Base-by-base conservation (phyloP, 2,888 invertebrate genomes). In the Reticulitermes lucifugus region DNA sequence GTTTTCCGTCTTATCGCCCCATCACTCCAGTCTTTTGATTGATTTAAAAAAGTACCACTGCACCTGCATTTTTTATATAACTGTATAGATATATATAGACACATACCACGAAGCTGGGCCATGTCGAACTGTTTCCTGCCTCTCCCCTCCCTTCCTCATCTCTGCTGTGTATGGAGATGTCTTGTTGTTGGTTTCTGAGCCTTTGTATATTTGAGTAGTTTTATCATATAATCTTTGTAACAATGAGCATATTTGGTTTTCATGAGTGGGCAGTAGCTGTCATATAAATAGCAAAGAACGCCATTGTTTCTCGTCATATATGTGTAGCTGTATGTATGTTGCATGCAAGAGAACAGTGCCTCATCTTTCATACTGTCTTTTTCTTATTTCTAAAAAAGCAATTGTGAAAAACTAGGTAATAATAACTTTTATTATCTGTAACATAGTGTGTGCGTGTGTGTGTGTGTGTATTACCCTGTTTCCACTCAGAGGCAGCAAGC, bases 41-140 rank as follows among this genome's bases (percentile, higher is more conserved):
- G 41, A n/a, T 77, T 77, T 77, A 25, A 59, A 81, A 81, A 82
- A 81, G 73, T 79, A 85, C 82, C 85, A 85, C 41, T 85, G 85
- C 85, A 85, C 82, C 85, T 85, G 85, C 85, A 82, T 70, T 65
- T 85, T 84, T 84, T 85, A 55, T 82, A 77, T 75, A 70, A 70
- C 18, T 73, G 71, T 71, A 81, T 18, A 65, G 25, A 81, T 81
- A 81, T 41, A 59, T 60, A 81, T 60, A 77, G 10, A 77, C 25
- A 77, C 77, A 77, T n/a, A 77, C 41, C 21, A 77, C 43, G n/a
- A 77, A 5, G 65, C n/a, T 65, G n/a, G 2, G n/a, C 65, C 65
- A 65, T n/a, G 21, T 65, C n/a, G 65, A 65, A 65, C n/a, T 4
- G n/a, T 18, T 25, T 6, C 65, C 12, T 65, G 9, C 6, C n/a